A percentile compares a stretch with the other conserved stretches of the same genome.
Conservation (phyloP, 2,113 vertebrate species). For the Caloenas nicobarica region DNA sequence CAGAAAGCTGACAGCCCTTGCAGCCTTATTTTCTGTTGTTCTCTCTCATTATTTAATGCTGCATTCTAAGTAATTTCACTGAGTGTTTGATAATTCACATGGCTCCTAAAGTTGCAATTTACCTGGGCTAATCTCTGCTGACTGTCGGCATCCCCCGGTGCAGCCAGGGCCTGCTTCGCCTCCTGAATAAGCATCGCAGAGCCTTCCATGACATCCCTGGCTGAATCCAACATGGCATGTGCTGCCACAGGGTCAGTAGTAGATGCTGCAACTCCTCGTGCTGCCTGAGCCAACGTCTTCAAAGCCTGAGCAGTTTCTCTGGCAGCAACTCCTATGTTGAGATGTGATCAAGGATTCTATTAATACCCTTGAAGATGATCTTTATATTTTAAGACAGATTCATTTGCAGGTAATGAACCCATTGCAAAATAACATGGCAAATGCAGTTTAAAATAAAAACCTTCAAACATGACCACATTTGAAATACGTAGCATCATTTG, state of each 20-base stretch:
- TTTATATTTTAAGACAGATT: background rate
- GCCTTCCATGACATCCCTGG: slow-evolving; percentile 96
- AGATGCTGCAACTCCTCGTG: slow-evolving; percentile 93
- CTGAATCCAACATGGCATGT: slow-evolving; percentile 93
- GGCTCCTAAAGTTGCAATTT: background rate
- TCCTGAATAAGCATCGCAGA: slow-evolving; percentile 97
- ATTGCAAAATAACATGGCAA: background rate
- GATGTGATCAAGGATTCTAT: background rate
- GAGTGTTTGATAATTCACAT: background rate
- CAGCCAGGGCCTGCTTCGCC: slow-evolving; percentile 93
- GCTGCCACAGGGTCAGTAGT: slow-evolving; percentile 87
- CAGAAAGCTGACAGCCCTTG: background rate
- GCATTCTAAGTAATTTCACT: background rate
- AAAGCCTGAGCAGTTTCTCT: slow-evolving; percentile 95
- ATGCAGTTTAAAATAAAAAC: background rate
- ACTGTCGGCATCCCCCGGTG: slow-evolving; percentile 93
- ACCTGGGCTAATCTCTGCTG: slow-evolving; percentile 98
- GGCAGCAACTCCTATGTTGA: slow-evolving; percentile 87
- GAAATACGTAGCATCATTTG: background rate
- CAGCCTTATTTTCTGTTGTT: background rate
- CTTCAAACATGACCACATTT: background rate
- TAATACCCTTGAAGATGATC: background rate
- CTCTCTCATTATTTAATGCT: background rate
- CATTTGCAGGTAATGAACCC: background rate
- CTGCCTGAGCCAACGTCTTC: slow-evolving; percentile 93